Percentiles rank a stretch among this genome's conserved stretches.
Evolutionary conservation across 2,113 vertebrate species (phyloP).

Genomic region (Progne subis): DNA sequence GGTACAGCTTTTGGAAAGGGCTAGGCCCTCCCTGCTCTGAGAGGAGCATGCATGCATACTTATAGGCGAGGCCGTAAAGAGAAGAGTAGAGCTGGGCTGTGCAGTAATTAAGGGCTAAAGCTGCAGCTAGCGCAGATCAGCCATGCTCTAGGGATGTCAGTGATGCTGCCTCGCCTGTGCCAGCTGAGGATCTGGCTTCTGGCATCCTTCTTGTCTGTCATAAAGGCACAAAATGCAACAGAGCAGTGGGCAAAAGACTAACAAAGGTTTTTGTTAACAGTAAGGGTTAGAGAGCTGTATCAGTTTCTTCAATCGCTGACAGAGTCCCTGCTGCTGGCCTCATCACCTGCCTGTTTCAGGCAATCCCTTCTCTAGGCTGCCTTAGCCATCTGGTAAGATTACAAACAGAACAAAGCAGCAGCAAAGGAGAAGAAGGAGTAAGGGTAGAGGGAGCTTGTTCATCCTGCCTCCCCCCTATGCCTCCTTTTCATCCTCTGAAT

Average conservation of each 20-base stretch:
- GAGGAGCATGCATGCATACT: neutral
- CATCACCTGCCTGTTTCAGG: conserved; percentile 59
- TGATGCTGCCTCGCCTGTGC: neutral
- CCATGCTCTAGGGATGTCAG: neutral
- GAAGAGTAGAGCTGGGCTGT: neutral
- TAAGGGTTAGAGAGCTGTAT: conserved; percentile 14
- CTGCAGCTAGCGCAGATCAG: neutral
- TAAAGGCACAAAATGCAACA: neutral
- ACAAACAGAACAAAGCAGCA: conserved; percentile 58
- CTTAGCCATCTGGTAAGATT: conserved; percentile 59
- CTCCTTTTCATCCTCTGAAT: conserved; percentile 33
- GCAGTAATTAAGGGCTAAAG: conserved; percentile 7
- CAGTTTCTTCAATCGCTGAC: neutral
- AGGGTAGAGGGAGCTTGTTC: neutral
- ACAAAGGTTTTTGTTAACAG: conserved; percentile 24
- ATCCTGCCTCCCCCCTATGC: neutral
- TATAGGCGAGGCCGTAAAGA: neutral
- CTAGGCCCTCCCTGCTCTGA: neutral
- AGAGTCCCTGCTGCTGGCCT: conserved; percentile 47
- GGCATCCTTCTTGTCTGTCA: neutral
- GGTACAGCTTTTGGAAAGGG: conserved; percentile 34
- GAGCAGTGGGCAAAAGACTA: neutral
- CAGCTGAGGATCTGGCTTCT: neutral
- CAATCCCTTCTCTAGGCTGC: conserved; percentile 46
- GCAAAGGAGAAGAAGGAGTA: neutral